Evolutionary conservation across 2,888 invertebrate genomes (phyloP).

Genomic region (Cataglyphis rosenhaueri): DNA sequence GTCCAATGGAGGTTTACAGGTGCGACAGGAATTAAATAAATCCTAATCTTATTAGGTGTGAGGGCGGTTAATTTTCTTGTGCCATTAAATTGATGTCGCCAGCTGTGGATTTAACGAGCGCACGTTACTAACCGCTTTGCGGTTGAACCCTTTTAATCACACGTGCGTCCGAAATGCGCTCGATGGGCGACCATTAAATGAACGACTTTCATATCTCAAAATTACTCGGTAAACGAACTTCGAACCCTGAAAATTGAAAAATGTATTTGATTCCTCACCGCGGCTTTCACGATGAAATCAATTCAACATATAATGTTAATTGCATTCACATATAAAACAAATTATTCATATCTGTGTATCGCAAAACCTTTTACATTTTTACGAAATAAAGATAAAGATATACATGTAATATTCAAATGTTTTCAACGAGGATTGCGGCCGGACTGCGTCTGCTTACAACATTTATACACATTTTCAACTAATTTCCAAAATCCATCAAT

Average conservation of each 20-base stretch:
- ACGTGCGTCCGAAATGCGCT: slow-evolving; percentile 48
- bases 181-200: slow-evolving; percentile 48
- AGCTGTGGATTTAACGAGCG: slow-evolving; percentile 46
- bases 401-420: background rate
- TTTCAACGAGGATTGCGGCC: background rate
- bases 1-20: background rate
- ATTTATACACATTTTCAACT: slow-evolving; percentile 12
- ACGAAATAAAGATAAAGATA: background rate
- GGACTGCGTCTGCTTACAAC: background rate
- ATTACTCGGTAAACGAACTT: slow-evolving; percentile 46
- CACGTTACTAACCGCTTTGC: slow-evolving; percentile 49
- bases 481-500: slow-evolving; percentile 35
- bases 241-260: slow-evolving; percentile 22
- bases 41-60: slow-evolving; percentile 55
- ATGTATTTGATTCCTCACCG: slow-evolving; percentile 34
- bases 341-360: background rate
- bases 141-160: slow-evolving; percentile 51
- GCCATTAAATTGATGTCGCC: slow-evolving; percentile 48
- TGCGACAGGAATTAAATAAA: slow-evolving; percentile 43
- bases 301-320: background rate
- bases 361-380: background rate
- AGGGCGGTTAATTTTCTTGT: slow-evolving; percentile 47
- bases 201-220: slow-evolving; percentile 45
- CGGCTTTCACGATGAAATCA: background rate
- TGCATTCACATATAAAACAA: background rate